Base-by-base conservation (phyloP, 2,113 vertebrate genomes). In the Elachura formosa region DNA sequence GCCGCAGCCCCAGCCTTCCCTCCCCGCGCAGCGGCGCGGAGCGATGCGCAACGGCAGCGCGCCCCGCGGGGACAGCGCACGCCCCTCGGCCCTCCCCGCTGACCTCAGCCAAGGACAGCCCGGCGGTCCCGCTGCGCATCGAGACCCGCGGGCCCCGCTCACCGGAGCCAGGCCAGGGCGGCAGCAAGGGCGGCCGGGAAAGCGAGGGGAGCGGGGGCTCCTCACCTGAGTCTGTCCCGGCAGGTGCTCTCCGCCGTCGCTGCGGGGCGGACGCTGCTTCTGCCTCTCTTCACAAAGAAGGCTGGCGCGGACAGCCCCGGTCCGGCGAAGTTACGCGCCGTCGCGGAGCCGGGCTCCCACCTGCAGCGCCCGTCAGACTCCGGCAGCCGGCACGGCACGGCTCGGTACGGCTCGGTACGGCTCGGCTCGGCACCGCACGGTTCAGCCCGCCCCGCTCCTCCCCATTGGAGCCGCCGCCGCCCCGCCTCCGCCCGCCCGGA, bases 61-160 rank as follows among this genome's bases (percentile, higher is more conserved):
- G 18, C 34, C 62, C 91, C 25, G 52, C 49, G 64, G 76, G 49
- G 56, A 81, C 81, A 71, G 71, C 90, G 51, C n/a, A 33, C 43
- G 36, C 43, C 84, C 89, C 86, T 34, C 78, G 41, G 76, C 91
- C 67, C 82, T 80, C 64, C 92, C 84, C 84, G 33, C 84, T 96
- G 97, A 98, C 98, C 97, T 98, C 96, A 77, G 84, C 94, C 98
- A 98, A 98, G 98, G 97, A 96, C 97, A 95, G 97, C 90, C 9
- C 73, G 11, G 52, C 56, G 12, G 76, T 66, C 68, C 82, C 38
- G 61, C 91, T 33, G 80, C 80, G 77, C 84, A 83, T 63, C 90
- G 49, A 31, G 36, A 54, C 55, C 66, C 76, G 16, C 18, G 55
- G 36, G 43, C 56, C 43, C 28, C 33, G 61, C 48, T 1, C 80